phyloP scores from a whole-genome alignment of 1,140 invertebrate species.

The Diachasmimorpha longicaudata region DNA sequence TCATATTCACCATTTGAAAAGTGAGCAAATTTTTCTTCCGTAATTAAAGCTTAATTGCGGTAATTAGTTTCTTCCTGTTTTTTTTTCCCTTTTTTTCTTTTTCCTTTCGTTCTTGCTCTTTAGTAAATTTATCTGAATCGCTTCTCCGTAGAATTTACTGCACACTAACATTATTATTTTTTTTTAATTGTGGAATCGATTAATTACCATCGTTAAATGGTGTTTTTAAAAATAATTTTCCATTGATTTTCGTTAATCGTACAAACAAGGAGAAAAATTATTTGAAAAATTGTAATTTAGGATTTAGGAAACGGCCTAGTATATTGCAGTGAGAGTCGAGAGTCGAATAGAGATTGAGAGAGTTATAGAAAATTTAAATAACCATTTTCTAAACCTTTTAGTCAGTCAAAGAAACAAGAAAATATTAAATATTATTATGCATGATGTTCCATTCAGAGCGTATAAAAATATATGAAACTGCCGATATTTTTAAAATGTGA shows the following conservation, averaged over 20 bases:
- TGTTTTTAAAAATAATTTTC: conserved; percentile 24
- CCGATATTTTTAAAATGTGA: conserved; percentile 34
- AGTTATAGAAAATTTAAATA: not conserved
- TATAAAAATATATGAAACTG: conserved; percentile 29
- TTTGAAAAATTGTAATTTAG: not conserved
- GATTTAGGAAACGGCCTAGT: conserved; percentile 10
- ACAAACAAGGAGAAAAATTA: not conserved
- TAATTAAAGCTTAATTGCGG: conserved; percentile 63
- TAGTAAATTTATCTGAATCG: conserved; percentile 10
- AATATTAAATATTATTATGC: conserved; percentile 8
- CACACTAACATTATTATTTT: not conserved
- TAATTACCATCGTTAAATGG: conserved; percentile 32
- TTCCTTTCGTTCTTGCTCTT: not conserved
- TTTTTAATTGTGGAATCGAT: conserved; percentile 1
- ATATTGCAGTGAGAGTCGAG: not conserved
- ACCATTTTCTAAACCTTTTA: not conserved
- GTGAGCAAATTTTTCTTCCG: conserved; percentile 44
- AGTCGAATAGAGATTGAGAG: not conserved
- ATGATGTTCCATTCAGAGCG: conserved; percentile 24
- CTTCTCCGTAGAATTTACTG: conserved; percentile 10
- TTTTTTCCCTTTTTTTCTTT: not conserved
- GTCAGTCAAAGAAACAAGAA: not conserved
- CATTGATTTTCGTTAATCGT: conserved; percentile 26
- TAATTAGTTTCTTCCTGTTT: conserved; percentile 44
- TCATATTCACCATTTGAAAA: conserved; percentile 54